These are phyloP conservation scores for Brachionus sp. DNA, from an alignment of 1,140 invertebrate species.

Conservation along the genomic window DNA sequence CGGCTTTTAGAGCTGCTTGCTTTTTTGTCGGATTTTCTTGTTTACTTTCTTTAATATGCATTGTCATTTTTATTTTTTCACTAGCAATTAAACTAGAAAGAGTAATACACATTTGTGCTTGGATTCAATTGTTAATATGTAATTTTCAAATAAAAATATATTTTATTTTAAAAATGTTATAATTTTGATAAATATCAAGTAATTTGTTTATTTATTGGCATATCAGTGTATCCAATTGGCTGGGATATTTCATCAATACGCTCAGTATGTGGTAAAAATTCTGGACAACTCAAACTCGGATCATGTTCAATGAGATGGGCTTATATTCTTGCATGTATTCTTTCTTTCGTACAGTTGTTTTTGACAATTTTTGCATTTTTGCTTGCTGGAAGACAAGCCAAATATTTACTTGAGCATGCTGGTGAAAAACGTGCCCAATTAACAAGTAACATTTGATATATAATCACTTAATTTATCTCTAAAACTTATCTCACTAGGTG, in stretches of 20 bases:
- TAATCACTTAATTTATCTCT: neutral
- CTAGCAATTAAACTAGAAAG: constrained; percentile 89
- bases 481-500: neutral
- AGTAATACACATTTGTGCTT: constrained; percentile 85
- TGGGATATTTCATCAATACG: constrained; percentile 79
- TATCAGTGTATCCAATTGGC: constrained; percentile 80
- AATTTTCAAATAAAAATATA: constrained; percentile 53
- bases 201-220: constrained; percentile 64
- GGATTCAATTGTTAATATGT: constrained; percentile 89
- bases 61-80: constrained; percentile 75
- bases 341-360: constrained; percentile 81
- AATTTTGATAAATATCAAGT: constrained; percentile 49
- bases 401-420: constrained; percentile 21
- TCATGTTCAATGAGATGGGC: constrained; percentile 88
- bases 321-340: constrained; percentile 84
- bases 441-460: neutral
- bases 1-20: constrained; percentile 65
- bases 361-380: constrained; percentile 87
- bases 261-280: constrained; percentile 77
- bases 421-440: neutral
- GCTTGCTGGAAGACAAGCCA: constrained; percentile 69
- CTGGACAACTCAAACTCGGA: constrained; percentile 71
- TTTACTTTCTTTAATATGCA: constrained; percentile 74
- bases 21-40: constrained; percentile 81
- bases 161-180: neutral